Base-by-base conservation (phyloP, 2,113 vertebrate genomes). In the Leptosomus discolor region DNA sequence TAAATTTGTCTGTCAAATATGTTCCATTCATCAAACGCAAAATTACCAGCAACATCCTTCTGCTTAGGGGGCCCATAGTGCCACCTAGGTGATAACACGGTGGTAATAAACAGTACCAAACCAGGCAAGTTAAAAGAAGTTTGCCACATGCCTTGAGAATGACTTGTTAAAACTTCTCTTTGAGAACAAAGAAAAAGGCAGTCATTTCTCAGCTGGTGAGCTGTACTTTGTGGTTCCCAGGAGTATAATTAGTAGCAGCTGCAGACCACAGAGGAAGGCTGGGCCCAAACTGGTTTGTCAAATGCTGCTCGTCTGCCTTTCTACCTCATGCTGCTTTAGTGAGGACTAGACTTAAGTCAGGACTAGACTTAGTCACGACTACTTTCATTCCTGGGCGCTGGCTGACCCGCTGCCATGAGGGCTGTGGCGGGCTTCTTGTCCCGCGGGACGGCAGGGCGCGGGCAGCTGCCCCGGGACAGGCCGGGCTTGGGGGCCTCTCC, bases 161-260 rank as follows among this genome's bases (percentile, higher is more conserved):
- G 67, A 43, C 5, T 34, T 63, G 4, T 57, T 85, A 39, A 43
- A 81, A 58, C 27, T 53, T 22, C 8, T 51, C 48, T 81, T 85
- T 64, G n/a, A 86, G 37, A 50, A 53, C 12, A 43, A 46, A 57
- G 27, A 2, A 41, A 36, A 76, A 57, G 12, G 7, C 0, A 1
- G 5, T 41, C 57, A n/a, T 63, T 41, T 78, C 54, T 90, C 0
- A 0, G 3, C 7, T 45, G 34, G 18, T 0, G 2, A 53, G 32
- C 8, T 1, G 0, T 16, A 58, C 37, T 8, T 58, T 48, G 23
- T 34, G 15, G 24, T 22, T 73, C 32, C 32, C 32, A 19, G 5
- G 16, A 63, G 29, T 8, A 6, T 14, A 57, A 17, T 30, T 13
- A 73, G 34, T 5, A 22, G 19, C n/a, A 43, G 13, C 37, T 68